Evolutionary conservation across 2,888 invertebrate species (phyloP).

Genomic region (Hyppa rectilinea): DNA sequence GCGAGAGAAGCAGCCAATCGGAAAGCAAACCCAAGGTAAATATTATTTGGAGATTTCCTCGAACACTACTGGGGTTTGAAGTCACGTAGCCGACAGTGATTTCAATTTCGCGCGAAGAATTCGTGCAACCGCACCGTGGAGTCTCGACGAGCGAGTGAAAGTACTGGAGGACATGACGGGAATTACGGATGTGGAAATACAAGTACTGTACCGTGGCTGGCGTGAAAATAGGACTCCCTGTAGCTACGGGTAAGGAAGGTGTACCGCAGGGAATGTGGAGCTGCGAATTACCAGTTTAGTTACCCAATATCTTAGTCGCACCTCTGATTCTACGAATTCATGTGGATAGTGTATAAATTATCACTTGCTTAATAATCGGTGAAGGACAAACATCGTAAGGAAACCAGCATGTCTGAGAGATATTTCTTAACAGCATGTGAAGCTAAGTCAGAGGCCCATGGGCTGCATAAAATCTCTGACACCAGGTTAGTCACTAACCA

Average conservation of each 20-base stretch:
- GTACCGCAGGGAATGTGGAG: neutral
- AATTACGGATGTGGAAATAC: constrained; percentile 63
- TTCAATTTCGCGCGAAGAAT: constrained; percentile 83
- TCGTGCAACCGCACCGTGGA: constrained; percentile 73
- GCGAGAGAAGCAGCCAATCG: constrained; percentile 75
- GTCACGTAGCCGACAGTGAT: constrained; percentile 85
- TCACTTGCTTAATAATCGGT: too few relatives aligned
- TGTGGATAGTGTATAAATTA: too few relatives aligned
- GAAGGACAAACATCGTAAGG: too few relatives aligned
- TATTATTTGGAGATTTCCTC: constrained; percentile 84
- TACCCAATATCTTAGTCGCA: neutral
- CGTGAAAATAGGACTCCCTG: constrained; percentile 19
- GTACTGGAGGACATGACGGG: constrained; percentile 69
- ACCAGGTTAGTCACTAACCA: too few relatives aligned
- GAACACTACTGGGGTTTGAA: constrained; percentile 81
- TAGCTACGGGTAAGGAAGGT: neutral
- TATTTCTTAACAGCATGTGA: too few relatives aligned
- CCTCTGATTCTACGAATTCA: too few relatives aligned
- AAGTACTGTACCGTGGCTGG: constrained; percentile 21
- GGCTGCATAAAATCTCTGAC: too few relatives aligned
- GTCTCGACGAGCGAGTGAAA: constrained; percentile 72
- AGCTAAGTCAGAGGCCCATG: too few relatives aligned
- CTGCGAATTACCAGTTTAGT: neutral
- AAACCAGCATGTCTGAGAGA: too few relatives aligned
- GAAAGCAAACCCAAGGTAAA: constrained; percentile 81